A percentile compares a stretch with the other conserved stretches of the same genome.
These are phyloP conservation scores for Nemotelus pantherinus DNA, from an alignment of 2,888 invertebrate genomes.

Conservation along the genomic window DNA sequence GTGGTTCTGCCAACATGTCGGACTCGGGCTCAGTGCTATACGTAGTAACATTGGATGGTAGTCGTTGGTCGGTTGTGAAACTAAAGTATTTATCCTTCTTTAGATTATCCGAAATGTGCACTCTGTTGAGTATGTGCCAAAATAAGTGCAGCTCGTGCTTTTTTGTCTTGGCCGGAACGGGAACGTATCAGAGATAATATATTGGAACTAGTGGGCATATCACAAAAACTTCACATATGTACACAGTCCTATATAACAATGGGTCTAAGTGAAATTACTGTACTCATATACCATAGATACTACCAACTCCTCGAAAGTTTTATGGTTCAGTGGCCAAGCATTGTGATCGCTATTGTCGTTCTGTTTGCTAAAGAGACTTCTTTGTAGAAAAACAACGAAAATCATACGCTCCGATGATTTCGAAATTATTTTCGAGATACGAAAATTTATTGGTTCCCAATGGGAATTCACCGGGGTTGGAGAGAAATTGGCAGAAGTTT, in stretches of 20 bases:
- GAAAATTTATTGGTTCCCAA: conserved; percentile 46
- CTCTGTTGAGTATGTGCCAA: conserved; percentile 49
- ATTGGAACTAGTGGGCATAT: conserved; percentile 19
- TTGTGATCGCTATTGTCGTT: conserved; percentile 44
- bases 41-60: conserved; percentile 16
- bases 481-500: conserved; percentile 37
- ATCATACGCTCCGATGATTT: conserved; percentile 49
- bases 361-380: conserved; percentile 39
- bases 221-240: conserved; percentile 22
- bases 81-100: conserved; percentile 39
- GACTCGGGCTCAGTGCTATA: conserved; percentile 26
- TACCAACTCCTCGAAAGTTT: conserved; percentile 48
- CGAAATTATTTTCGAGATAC: conserved; percentile 48
- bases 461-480: conserved; percentile 13
- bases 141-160: conserved; percentile 45
- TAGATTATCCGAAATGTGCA: conserved; percentile 38
- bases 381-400: conserved; percentile 46
- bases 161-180: not conserved
- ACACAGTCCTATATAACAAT: conserved; percentile 20
- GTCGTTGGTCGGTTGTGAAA: conserved; percentile 32
- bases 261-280: conserved; percentile 4
- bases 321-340: conserved; percentile 49
- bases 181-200: conserved; percentile 5
- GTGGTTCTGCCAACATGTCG: conserved; percentile 18
- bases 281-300: not conserved